Percentiles rank a stretch among this genome's conserved stretches.
These are phyloP conservation scores for Choreutis nemorana DNA, from an alignment of 2,888 invertebrate genomes.

Conservation along the genomic window DNA sequence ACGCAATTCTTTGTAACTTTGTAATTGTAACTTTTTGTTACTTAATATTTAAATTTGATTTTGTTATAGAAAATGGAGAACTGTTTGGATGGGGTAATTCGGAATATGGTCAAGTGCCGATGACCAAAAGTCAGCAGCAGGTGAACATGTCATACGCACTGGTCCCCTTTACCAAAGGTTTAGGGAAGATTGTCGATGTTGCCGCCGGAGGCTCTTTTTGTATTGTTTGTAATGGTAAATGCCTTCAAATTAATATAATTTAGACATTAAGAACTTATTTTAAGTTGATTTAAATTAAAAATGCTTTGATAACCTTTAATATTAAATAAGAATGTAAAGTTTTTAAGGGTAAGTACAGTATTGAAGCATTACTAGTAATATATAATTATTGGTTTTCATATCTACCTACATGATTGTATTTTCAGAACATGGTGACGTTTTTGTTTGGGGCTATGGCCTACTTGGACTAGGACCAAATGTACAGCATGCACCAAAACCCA, in stretches of 20 bases:
- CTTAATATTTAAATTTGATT: conserved; percentile 3
- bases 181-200: conserved; percentile 81
- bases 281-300: neutral
- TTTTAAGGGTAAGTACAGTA: no score
- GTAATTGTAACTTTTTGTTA: conserved; percentile 4
- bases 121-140: conserved; percentile 67
- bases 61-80: conserved; percentile 78
- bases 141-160: conserved; percentile 75
- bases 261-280: neutral
- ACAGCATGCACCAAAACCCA: conserved; percentile 71
- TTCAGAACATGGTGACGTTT: conserved; percentile 83
- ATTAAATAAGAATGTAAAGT: no score
- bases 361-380: no score
- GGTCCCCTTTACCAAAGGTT: conserved; percentile 61
- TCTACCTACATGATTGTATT: conserved; percentile 12
- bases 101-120: conserved; percentile 86
- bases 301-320: no score
- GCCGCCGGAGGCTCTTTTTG: conserved; percentile 91
- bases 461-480: conserved; percentile 88
- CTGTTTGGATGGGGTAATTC: conserved; percentile 98
- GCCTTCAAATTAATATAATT: conserved; percentile 1
- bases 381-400: no score
- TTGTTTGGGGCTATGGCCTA: conserved; percentile 94
- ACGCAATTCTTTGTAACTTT: no score
- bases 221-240: conserved; percentile 78